phyloP scores from a whole-genome alignment of 2,797 vertebrate genomes.

The Psittacula echo region DNA sequence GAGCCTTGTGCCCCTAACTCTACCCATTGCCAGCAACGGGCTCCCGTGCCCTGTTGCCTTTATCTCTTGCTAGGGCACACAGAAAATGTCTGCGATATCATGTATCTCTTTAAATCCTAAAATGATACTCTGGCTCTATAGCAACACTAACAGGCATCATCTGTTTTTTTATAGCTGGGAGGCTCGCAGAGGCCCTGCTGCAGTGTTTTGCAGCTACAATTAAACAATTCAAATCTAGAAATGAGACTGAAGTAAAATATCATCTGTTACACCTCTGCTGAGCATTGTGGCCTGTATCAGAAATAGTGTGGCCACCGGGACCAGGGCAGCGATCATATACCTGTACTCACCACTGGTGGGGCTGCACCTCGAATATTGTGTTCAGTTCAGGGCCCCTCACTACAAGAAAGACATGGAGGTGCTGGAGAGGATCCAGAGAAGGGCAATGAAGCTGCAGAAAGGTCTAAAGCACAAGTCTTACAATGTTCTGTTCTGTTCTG shows the following conservation, averaged over 20 bases:
- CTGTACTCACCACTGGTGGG: not conserved
- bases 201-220: not conserved
- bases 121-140: conserved; percentile 18
- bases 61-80: not conserved
- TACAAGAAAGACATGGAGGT: not conserved
- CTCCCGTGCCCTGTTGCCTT: accelerated
- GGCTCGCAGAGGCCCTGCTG: not conserved
- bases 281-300: not conserved
- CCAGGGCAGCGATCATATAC: not conserved
- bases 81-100: not conserved
- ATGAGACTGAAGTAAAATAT: not conserved
- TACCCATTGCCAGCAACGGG: not conserved
- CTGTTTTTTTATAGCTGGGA: conserved; percentile 9
- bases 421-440: not conserved
- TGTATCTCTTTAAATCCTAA: conserved; percentile 35
- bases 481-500: not conserved
- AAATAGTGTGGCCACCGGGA: not conserved
- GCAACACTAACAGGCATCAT: conserved; percentile 34
- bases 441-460: not conserved
- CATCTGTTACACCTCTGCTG: not conserved
- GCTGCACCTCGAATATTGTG: accelerated
- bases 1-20: not conserved
- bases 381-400: not conserved
- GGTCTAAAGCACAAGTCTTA: not conserved
- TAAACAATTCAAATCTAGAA: conserved; percentile 8